Conservation (phyloP, 2,888 invertebrate species). For the Amphipyra berbera region DNA sequence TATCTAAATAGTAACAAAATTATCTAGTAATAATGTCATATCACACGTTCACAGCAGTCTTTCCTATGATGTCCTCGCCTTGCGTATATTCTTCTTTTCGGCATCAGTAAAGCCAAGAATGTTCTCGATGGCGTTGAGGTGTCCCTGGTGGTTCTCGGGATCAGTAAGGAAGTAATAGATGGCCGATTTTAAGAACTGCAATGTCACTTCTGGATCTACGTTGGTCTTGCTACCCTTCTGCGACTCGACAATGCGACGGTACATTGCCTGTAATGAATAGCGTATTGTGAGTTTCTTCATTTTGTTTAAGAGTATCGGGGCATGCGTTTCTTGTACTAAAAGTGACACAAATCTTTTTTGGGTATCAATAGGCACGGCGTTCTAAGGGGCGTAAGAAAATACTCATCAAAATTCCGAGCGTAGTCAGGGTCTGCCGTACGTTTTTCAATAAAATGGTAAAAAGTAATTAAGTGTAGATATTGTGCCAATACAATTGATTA, state of each 20-base stretch:
- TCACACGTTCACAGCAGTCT: conserved; percentile 84
- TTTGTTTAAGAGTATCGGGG: not conserved
- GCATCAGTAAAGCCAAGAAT: conserved; percentile 96
- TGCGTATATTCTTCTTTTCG: conserved; percentile 95
- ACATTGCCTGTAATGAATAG: conserved; percentile 93
- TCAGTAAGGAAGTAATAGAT: conserved; percentile 97
- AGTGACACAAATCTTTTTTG: conserved; percentile 34
- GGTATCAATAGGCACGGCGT: not conserved
- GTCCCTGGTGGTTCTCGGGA: conserved; percentile 96
- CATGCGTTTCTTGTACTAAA: conserved; percentile 40
- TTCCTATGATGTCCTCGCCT: conserved; percentile 88
- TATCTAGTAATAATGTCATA: conserved; percentile 76
- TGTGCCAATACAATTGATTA: conserved; percentile 13
- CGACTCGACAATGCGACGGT: conserved; percentile 94
- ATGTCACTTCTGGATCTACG: conserved; percentile 96
- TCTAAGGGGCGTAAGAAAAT: not conserved
- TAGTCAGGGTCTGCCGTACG: not conserved
- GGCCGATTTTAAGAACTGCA: conserved; percentile 97
- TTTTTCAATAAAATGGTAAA: conserved; percentile 1
- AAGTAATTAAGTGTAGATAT: not conserved
- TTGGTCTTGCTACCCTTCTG: conserved; percentile 92
- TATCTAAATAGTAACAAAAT: conserved; percentile 69
- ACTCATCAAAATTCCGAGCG: not conserved
- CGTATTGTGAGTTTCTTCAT: conserved; percentile 11
- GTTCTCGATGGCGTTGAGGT: conserved; percentile 97